Conservation (phyloP, 2,113 vertebrate species). For the Columba janthina region DNA sequence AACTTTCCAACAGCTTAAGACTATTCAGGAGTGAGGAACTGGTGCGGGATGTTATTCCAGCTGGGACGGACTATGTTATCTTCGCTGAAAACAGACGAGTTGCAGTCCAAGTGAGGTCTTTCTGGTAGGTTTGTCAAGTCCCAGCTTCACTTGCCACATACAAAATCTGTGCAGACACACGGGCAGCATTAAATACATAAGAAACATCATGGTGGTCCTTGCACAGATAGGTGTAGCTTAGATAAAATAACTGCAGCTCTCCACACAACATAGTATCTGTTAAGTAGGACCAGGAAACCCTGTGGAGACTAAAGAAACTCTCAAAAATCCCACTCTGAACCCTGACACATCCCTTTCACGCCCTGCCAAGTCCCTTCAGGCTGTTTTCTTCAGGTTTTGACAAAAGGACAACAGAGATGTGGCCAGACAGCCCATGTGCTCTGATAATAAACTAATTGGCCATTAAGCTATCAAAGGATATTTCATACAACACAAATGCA, state of each 20-base stretch:
- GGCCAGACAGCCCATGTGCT: neutral
- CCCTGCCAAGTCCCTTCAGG: neutral
- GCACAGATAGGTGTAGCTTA: neutral
- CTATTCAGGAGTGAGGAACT: neutral
- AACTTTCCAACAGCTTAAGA: neutral
- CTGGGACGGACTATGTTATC: neutral
- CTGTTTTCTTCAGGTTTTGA: neutral
- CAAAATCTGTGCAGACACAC: fast-evolving
- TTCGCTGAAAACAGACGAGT: neutral
- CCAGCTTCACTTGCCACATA: neutral
- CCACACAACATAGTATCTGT: neutral
- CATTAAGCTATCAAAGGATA: neutral
- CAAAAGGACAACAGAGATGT: neutral
- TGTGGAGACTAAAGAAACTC: neutral
- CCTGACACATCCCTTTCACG: neutral
- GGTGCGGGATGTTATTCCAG: neutral
- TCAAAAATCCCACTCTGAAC: neutral
- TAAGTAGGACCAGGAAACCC: neutral
- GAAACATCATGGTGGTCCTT: neutral
- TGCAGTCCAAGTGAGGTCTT: fast-evolving
- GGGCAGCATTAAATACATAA: fast-evolving
- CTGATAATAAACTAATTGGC: neutral
- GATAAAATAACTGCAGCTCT: neutral
- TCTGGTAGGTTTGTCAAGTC: neutral
- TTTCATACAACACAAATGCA: neutral